Percentiles rank a stretch among this genome's conserved stretches.
Conservation (phyloP, 2,113 vertebrate species). For the Podiceps cristatus region DNA sequence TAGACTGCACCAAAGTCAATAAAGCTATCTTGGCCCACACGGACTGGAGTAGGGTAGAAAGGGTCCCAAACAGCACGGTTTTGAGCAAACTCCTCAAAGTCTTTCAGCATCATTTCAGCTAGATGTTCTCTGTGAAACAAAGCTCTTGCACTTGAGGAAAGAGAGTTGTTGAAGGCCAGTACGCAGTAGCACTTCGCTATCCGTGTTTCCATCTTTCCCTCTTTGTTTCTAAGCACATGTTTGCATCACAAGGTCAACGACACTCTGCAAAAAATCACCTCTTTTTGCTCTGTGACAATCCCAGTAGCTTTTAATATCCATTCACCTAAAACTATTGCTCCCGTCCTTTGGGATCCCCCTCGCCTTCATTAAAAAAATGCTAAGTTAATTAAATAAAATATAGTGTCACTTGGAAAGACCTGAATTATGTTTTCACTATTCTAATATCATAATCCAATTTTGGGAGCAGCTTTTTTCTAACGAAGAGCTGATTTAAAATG, state of each 20-base stretch:
- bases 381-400: background rate
- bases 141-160: background rate
- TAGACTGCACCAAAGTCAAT: background rate
- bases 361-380: background rate
- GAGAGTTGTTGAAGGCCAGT: background rate
- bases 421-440: background rate
- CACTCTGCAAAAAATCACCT: background rate
- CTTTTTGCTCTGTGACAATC: background rate
- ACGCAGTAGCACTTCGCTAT: background rate
- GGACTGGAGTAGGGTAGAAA: background rate
- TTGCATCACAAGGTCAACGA: background rate
- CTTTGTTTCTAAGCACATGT: background rate
- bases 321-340: background rate
- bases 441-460: background rate
- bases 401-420: background rate
- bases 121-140: background rate
- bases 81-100: background rate
- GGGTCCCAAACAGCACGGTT: background rate
- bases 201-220: background rate
- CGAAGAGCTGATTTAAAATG: background rate
- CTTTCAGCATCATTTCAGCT: background rate
- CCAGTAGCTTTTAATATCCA: background rate
- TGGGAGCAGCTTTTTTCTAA: background rate
- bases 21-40: background rate
- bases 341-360: background rate